Percentiles rank a stretch among this genome's conserved stretches.
phyloP scores from a whole-genome alignment of 2,888 invertebrate species.

The Pristionchus fissidentatus region DNA sequence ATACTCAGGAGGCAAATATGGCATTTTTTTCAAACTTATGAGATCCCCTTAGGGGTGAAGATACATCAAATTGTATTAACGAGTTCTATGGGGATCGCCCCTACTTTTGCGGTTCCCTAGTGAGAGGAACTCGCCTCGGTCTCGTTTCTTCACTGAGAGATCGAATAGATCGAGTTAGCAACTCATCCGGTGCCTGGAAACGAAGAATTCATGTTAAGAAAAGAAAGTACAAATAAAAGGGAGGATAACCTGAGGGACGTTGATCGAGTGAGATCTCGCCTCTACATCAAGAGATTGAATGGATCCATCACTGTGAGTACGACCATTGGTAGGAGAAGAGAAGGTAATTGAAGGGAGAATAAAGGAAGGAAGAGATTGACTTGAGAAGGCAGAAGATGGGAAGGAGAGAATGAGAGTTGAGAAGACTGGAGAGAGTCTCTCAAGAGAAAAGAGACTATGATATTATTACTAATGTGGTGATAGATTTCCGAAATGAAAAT shows the following conservation, averaged over 20 bases:
- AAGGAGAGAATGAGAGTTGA: slow-evolving; percentile 8
- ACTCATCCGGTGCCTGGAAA: neutral
- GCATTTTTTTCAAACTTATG: no score
- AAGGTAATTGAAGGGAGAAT: neutral
- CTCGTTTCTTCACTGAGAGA: slow-evolving; percentile 9
- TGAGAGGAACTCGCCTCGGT: neutral
- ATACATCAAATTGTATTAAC: no score
- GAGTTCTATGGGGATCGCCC: no score
- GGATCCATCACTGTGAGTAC: neutral
- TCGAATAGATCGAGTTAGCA: neutral
- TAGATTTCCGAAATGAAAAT: no score
- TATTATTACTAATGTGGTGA: no score
- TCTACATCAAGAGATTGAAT: slow-evolving; percentile 1
- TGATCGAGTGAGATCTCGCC: slow-evolving; percentile 10
- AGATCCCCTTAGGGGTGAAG: no score
- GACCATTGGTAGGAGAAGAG: neutral
- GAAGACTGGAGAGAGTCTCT: slow-evolving; percentile 19
- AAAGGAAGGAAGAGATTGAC: neutral
- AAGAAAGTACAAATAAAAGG: neutral
- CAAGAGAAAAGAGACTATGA: neutral
- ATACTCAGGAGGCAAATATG: no score
- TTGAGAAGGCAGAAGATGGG: neutral
- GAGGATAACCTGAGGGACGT: slow-evolving; percentile 11
- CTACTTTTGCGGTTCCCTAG: no score
- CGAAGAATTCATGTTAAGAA: neutral